Percentiles rank a stretch among this genome's conserved stretches.
phyloP scores from a whole-genome alignment of 1,140 invertebrate species.

The Heliconius himera region DNA sequence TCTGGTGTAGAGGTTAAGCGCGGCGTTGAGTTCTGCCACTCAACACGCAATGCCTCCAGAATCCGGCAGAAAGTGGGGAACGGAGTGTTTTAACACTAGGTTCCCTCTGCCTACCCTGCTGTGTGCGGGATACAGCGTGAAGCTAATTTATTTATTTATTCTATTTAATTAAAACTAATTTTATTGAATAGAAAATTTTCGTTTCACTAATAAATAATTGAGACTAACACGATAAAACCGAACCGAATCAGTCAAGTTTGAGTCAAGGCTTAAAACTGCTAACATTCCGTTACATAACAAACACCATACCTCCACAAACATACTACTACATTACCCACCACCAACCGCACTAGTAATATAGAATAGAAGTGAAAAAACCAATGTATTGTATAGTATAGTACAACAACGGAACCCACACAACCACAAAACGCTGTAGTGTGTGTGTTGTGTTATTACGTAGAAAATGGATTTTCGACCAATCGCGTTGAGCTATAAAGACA shows the following conservation, averaged over 20 bases:
- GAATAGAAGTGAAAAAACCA: background rate
- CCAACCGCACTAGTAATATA: background rate
- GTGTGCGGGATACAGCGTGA: no score
- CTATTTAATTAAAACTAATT: no score
- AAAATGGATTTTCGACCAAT: conserved; percentile 50
- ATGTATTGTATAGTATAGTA: background rate
- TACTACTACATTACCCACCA: background rate
- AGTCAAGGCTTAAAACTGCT: background rate
- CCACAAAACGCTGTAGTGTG: background rate
- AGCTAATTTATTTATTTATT: no score
- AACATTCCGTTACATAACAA: background rate
- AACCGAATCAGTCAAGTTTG: conserved; percentile 4
- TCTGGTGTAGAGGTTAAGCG: no score
- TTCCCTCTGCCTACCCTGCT: no score
- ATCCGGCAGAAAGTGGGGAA: no score
- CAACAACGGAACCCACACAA: background rate
- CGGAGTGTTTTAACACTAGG: no score
- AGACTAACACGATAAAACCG: background rate
- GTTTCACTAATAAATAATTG: background rate
- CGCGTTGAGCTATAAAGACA: conserved; percentile 53
- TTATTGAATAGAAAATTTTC: background rate
- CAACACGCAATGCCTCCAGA: no score
- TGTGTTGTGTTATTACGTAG: background rate
- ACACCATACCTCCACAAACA: background rate
- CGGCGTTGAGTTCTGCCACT: no score